Evolutionary conservation across 2,113 vertebrate genomes (phyloP).

Genomic region (Tyrannus savana): DNA sequence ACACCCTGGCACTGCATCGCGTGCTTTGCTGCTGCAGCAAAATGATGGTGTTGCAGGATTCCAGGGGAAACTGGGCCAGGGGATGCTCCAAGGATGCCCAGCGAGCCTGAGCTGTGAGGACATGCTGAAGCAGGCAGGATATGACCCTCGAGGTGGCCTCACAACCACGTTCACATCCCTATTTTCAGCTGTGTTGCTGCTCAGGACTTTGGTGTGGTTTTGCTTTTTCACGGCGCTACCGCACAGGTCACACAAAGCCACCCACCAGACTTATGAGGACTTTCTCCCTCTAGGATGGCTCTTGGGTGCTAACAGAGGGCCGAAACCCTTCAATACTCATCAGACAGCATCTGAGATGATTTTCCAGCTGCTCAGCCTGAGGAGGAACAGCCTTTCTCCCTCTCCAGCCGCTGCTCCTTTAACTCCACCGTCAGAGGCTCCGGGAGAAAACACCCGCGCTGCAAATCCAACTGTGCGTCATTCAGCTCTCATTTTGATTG

Average conservation of each 20-base stretch:
- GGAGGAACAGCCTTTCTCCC: constrained; percentile 11
- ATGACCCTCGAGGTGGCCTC: neutral
- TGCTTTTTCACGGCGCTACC: fast-evolving
- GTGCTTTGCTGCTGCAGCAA: neutral
- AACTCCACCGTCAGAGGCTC: neutral
- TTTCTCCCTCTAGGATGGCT: neutral
- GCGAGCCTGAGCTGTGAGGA: fast-evolving
- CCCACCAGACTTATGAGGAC: neutral
- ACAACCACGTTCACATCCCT: neutral
- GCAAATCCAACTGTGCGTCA: neutral
- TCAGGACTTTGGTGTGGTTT: fast-evolving
- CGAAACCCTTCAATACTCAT: neutral
- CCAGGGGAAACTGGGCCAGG: fast-evolving
- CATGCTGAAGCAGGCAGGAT: neutral
- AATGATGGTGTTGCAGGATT: fast-evolving
- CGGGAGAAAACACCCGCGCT: neutral
- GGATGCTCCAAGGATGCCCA: neutral
- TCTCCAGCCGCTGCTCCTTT: neutral
- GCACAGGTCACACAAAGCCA: neutral
- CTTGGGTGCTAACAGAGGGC: fast-evolving
- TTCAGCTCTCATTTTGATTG: constrained; percentile 49
- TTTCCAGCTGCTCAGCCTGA: neutral
- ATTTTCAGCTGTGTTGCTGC: neutral
- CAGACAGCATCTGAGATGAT: neutral
- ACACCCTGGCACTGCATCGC: fast-evolving